These are phyloP conservation scores for Pseudoatta argentina DNA, from an alignment of 1,140 invertebrate species.

Conservation along the genomic window DNA sequence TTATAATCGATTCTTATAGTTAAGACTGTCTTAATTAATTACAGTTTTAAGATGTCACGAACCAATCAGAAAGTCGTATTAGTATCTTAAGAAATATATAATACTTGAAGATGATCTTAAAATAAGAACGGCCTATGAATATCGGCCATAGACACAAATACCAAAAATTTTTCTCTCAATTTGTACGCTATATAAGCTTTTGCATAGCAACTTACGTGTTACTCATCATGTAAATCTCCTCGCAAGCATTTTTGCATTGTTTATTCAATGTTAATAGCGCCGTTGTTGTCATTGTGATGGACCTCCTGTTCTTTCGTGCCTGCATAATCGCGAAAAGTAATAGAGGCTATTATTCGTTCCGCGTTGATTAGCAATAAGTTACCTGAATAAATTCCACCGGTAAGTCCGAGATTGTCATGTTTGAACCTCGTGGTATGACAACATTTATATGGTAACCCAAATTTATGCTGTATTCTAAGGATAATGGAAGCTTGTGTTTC, in stretches of 20 bases:
- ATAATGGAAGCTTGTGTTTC: constrained; percentile 89
- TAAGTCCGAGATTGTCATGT: constrained; percentile 87
- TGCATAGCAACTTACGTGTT: constrained; percentile 89
- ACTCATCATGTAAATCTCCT: constrained; percentile 93
- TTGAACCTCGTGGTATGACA: constrained; percentile 82
- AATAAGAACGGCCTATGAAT: too few relatives aligned
- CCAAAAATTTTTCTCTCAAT: too few relatives aligned
- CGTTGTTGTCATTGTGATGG: constrained; percentile 92
- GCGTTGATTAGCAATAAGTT: neutral
- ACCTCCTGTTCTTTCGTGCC: constrained; percentile 88
- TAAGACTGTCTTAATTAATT: too few relatives aligned
- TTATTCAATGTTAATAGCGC: constrained; percentile 90
- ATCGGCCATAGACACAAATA: too few relatives aligned
- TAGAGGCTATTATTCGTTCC: neutral
- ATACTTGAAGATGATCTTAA: too few relatives aligned
- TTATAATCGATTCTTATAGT: too few relatives aligned
- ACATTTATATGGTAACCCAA: constrained; percentile 93
- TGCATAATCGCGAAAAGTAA: constrained; percentile 81
- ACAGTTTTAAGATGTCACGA: too few relatives aligned
- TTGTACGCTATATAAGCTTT: too few relatives aligned
- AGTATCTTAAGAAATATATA: too few relatives aligned
- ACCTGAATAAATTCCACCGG: constrained; percentile 90
- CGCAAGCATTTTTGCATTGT: constrained; percentile 90
- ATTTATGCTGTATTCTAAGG: constrained; percentile 89
- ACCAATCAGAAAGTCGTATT: too few relatives aligned